Conservation (phyloP, 2,888 invertebrate genomes). For the Himalopsyche anomala region DNA sequence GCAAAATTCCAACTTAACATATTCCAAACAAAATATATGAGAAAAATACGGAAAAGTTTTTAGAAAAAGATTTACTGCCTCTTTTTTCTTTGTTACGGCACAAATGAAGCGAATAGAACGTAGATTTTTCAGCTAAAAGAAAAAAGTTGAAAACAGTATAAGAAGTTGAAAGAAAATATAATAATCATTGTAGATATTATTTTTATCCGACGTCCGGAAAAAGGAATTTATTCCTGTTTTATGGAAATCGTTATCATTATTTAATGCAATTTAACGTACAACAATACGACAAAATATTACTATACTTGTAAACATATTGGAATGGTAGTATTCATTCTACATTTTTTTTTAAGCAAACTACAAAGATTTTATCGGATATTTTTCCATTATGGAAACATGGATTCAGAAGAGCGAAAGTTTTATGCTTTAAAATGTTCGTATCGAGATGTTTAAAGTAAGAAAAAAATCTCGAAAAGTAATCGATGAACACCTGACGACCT, state of each 20-base stretch:
- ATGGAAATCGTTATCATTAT: constrained; percentile 39
- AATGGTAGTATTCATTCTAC: no score
- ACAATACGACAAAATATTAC: no score
- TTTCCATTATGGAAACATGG: no score
- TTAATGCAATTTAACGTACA: neutral
- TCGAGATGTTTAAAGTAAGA: no score
- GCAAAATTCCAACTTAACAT: constrained; percentile 23
- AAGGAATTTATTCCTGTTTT: neutral
- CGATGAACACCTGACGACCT: no score
- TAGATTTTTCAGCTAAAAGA: neutral
- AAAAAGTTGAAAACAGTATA: neutral
- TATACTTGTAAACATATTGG: no score
- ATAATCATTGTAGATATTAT: constrained; percentile 12
- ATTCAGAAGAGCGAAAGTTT: no score
- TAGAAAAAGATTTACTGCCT: constrained; percentile 1
- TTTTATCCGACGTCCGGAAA: neutral
- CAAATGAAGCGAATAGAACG: constrained; percentile 31
- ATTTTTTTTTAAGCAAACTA: no score
- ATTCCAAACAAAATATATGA: constrained; percentile 36
- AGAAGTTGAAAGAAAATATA: constrained; percentile 33
- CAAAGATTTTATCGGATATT: no score
- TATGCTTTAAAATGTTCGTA: no score
- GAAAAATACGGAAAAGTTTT: constrained; percentile 37
- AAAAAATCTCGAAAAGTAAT: no score
- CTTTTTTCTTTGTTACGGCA: constrained; percentile 33